Evolutionary conservation across 2,797 vertebrate genomes (phyloP).

Genomic region (Zalophus californianus): DNA sequence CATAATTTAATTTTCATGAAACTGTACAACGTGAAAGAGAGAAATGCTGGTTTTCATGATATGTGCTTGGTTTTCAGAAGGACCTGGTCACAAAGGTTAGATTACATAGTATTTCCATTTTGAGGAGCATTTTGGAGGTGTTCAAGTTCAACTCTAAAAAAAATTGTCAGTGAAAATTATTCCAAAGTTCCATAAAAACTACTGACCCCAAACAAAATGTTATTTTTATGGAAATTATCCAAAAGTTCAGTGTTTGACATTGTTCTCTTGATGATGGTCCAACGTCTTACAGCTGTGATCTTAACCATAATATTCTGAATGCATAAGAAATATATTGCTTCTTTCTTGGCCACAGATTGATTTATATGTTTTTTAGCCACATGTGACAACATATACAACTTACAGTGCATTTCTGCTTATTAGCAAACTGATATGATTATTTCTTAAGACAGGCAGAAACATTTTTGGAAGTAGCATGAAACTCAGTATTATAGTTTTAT

Average conservation of each 20-base stretch:
- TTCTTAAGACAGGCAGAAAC: slow-evolving; percentile 71
- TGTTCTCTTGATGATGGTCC: slow-evolving; percentile 84
- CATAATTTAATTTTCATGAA: slow-evolving; percentile 34
- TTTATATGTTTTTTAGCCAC: slow-evolving; percentile 65
- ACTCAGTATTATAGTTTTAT: slow-evolving; percentile 62
- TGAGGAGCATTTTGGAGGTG: slow-evolving; percentile 42
- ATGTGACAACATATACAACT: slow-evolving; percentile 59
- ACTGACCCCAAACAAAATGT: slow-evolving; percentile 82
- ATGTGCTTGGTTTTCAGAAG: background rate
- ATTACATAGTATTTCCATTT: slow-evolving; percentile 62
- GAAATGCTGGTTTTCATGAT: background rate
- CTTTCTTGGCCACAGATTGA: slow-evolving; percentile 63
- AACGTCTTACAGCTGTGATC: slow-evolving; percentile 87
- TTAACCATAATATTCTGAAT: slow-evolving; percentile 73
- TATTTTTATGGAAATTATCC: slow-evolving; percentile 85
- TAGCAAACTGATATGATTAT: slow-evolving; percentile 65
- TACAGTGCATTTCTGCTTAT: slow-evolving; percentile 68
- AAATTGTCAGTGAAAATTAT: slow-evolving; percentile 64
- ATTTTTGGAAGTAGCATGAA: slow-evolving; percentile 76
- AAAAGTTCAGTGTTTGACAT: slow-evolving; percentile 87
- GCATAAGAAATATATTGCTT: slow-evolving; percentile 61
- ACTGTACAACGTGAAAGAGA: background rate
- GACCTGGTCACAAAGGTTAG: background rate
- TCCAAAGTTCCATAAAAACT: slow-evolving; percentile 82
- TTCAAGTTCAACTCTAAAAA: slow-evolving; percentile 70